Percentiles rank a stretch among this genome's conserved stretches.
Evolutionary conservation across 35 echinoderm and acorn worm genomes (phyloP).

Genomic region (Acanthaster planci): DNA sequence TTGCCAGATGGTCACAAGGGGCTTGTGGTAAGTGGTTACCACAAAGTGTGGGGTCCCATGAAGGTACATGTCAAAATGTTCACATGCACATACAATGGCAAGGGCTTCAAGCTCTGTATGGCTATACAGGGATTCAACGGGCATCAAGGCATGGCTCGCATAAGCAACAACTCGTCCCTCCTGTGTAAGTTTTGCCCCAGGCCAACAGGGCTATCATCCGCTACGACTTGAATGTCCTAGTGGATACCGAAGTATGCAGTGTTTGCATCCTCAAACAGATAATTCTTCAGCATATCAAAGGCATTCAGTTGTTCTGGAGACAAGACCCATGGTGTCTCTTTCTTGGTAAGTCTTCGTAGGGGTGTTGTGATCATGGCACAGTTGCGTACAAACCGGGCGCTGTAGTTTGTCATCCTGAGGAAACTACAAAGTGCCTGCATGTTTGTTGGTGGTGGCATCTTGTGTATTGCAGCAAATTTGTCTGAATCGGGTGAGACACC

Average conservation of each 20-base stretch:
- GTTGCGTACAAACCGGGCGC: conserved; percentile 53
- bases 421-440: conserved; percentile 43
- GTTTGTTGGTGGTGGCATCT: conserved; percentile 37
- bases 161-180: conserved; percentile 35
- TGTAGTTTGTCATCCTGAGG: conserved; percentile 60
- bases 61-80: conserved; percentile 60
- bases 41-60: conserved; percentile 29
- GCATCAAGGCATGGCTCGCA: conserved; percentile 45
- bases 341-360: conserved; percentile 40
- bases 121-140: conserved; percentile 51
- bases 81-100: conserved; percentile 61
- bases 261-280: conserved; percentile 18
- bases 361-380: conserved; percentile 44
- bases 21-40: conserved; percentile 58
- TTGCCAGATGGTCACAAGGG: conserved; percentile 29
- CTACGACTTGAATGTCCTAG: conserved; percentile 36
- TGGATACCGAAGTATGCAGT: conserved; percentile 43
- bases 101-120: conserved; percentile 64
- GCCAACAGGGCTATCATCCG: conserved; percentile 64
- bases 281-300: conserved; percentile 13
- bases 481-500: conserved; percentile 61
- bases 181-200: conserved; percentile 59
- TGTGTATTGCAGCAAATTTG: conserved; percentile 49
- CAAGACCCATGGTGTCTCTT: conserved; percentile 41
- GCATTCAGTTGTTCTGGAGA: conserved; percentile 34